These are phyloP conservation scores for Drosophila ficusphila DNA, from an alignment of 1,140 invertebrate species.

Conservation along the genomic window DNA sequence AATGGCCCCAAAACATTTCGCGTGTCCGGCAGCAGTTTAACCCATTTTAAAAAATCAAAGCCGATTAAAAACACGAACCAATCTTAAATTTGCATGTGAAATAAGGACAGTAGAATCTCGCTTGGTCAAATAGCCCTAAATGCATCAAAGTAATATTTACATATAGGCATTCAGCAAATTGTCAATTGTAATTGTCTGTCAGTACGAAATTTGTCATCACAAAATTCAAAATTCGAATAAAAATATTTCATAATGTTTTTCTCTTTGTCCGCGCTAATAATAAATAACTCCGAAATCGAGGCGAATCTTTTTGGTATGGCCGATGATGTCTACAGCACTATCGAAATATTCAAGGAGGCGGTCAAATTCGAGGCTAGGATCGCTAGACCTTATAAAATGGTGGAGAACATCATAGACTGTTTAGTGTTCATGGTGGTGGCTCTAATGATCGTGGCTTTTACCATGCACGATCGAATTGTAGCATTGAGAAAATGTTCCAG, in stretches of 20 bases:
- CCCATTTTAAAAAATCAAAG: constrained; percentile 31
- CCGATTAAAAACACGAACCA: not conserved
- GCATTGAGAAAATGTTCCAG: not conserved
- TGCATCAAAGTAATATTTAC: no score
- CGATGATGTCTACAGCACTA: constrained; percentile 36
- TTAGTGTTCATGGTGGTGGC: constrained; percentile 32
- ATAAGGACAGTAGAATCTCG: not conserved
- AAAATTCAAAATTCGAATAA: constrained; percentile 11
- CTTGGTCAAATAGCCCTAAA: no score
- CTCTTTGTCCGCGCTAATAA: not conserved
- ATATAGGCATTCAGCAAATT: not conserved
- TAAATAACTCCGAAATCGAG: constrained; percentile 27
- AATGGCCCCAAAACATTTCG: constrained; percentile 49
- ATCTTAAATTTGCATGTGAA: constrained; percentile 11
- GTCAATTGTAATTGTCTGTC: not conserved
- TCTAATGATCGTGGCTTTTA: not conserved
- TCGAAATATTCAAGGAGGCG: constrained; percentile 14
- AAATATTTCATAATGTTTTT: constrained; percentile 27
- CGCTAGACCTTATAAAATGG: constrained; percentile 4
- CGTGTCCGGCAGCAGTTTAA: constrained; percentile 54
- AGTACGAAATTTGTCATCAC: not conserved
- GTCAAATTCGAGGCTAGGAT: constrained; percentile 18
- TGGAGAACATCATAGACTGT: constrained; percentile 8
- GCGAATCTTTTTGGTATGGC: constrained; percentile 45
- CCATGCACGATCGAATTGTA: constrained; percentile 7